Evolutionary conservation across 2,888 invertebrate genomes (phyloP), one percentile per base, ranked within the genome.

Genomic region (Tipula vernalis): DNA sequence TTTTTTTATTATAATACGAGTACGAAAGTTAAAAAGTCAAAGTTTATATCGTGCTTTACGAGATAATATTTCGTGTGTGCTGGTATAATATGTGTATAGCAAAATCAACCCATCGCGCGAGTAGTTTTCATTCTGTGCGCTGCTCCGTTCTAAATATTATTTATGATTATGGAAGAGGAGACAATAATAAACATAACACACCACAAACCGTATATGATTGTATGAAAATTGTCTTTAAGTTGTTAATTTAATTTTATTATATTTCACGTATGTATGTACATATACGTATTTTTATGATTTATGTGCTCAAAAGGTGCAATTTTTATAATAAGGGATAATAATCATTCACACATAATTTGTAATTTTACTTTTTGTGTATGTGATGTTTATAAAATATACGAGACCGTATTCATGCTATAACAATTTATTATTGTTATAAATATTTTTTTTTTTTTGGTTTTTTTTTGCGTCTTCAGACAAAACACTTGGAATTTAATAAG

Each of bases 261-360:
- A 4, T 71, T 57, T 57, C 28, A 10, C 71, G 10, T 71, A 28
- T 28, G 12, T 15, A 51, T 51, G 15, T 15, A 51, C 51, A 15
- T 6, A 15, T 51, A 51, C 51, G 15, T 15, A 51, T 71, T 71
- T 71, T 71, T 71, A 28, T 71, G 71, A 71, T 71, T 71, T 71
- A 71, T 71, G 28, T 71, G 71, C 28, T 28, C 71, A 71, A 71
- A 71, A 71, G 71, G 71, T 71, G 71, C 28, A 71, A 71, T 71
- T 71, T 71, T 71, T 71, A 71, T 71, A 71, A 71, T 71, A 71
- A 71, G 71, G 71, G 71, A 71, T 71, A 71, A 71, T 71, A 71
- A 71, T 71, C 71, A 71, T 71, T 71, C 71, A 71, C 71, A 71
- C 71, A 71, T 71, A 71, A 71, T 71, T 71, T 71, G 71, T 71